Conservation (phyloP, 2,888 invertebrate genomes). For the Amphimallon solstitiale region DNA sequence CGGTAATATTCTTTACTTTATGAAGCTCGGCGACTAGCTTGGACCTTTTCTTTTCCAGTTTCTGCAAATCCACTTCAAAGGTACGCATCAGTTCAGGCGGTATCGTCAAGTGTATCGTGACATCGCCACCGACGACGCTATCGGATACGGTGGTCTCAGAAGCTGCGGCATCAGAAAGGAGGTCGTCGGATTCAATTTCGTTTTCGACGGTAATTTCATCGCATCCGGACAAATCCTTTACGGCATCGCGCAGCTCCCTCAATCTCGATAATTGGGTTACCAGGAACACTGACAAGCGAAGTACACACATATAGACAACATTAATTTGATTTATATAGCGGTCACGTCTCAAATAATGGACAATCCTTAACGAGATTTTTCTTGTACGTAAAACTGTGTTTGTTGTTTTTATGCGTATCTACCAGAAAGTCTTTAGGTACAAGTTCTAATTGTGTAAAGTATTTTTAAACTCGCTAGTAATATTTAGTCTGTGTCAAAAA, state of each 20-base stretch:
- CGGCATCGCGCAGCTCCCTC: constrained; percentile 44
- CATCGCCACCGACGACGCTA: constrained; percentile 47
- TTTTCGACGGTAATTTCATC: constrained; percentile 44
- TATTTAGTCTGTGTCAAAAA: too few relatives aligned
- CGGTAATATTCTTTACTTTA: constrained; percentile 55
- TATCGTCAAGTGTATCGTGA: constrained; percentile 53
- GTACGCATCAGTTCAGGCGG: constrained; percentile 53
- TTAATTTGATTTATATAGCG: too few relatives aligned
- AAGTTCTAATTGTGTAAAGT: too few relatives aligned
- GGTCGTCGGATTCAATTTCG: constrained; percentile 6
- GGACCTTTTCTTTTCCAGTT: constrained; percentile 55
- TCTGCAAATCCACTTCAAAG: constrained; percentile 53
- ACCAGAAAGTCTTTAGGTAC: background rate
- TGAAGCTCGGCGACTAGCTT: constrained; percentile 58
- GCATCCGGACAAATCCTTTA: constrained; percentile 54
- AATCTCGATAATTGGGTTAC: constrained; percentile 16
- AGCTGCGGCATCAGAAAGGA: too few relatives aligned
- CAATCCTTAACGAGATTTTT: background rate
- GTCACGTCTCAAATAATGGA: too few relatives aligned
- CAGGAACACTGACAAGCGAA: constrained; percentile 25
- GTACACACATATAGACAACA: background rate
- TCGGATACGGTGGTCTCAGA: constrained; percentile 48
- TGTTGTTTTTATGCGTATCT: background rate
- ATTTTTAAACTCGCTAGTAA: too few relatives aligned
- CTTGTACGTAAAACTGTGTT: background rate